Evolutionary conservation across 2,113 vertebrate species (phyloP).

Genomic region (Dipodomys spectabilis): DNA sequence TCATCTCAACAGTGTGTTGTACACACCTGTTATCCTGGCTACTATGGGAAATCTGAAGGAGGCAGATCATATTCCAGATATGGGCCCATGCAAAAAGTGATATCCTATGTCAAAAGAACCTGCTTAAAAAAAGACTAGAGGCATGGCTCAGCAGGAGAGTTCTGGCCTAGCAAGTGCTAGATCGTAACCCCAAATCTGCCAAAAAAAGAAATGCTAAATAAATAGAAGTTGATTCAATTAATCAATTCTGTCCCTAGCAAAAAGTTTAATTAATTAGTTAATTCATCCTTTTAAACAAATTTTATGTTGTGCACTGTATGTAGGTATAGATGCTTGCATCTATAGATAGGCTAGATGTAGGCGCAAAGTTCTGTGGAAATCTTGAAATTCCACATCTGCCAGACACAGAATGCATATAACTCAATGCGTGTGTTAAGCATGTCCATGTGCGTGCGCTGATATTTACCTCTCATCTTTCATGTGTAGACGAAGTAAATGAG

Average conservation of each 20-base stretch:
- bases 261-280: neutral
- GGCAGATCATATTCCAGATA: no score
- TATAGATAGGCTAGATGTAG: neutral
- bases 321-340: neutral
- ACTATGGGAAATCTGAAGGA: no score
- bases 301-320: neutral
- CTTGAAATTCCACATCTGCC: slow-evolving; percentile 33
- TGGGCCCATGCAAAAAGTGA: no score
- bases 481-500: no score
- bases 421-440: neutral
- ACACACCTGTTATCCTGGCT: no score
- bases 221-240: neutral
- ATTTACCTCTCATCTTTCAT: neutral
- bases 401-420: neutral
- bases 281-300: neutral
- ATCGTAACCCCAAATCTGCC: neutral
- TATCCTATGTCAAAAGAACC: no score
- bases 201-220: slow-evolving; percentile 9
- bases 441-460: neutral
- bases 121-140: no score
- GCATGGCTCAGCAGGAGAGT: no score
- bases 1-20: no score
- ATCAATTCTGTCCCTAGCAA: neutral
- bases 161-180: no score
- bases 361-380: neutral